Evolutionary conservation across 2,888 invertebrate species (phyloP).

Genomic region (Polydrusus cervinus): DNA sequence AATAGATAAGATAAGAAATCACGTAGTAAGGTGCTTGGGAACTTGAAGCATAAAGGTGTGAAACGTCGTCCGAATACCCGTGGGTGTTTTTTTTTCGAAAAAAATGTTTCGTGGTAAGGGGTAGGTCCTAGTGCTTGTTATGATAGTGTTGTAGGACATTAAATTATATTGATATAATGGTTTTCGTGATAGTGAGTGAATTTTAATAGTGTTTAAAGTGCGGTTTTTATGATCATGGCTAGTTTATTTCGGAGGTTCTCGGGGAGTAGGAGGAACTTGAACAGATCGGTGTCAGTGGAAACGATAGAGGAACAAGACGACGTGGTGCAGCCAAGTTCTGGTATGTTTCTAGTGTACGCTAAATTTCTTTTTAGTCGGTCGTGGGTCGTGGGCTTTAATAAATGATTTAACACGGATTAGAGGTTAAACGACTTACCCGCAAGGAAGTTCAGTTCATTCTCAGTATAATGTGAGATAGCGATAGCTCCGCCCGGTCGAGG

Average conservation of each 20-base stretch:
- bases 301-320: constrained; percentile 50
- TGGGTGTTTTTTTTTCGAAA: constrained; percentile 1
- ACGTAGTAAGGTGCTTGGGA: constrained; percentile 39
- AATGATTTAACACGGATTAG: no score
- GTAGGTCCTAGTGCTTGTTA: not conserved
- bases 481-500: no score
- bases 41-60: constrained; percentile 46
- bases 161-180: not conserved
- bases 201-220: not conserved
- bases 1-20: constrained; percentile 53
- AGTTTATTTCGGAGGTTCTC: constrained; percentile 58
- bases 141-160: not conserved
- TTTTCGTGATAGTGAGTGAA: constrained; percentile 25
- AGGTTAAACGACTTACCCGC: no score
- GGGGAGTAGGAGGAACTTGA: constrained; percentile 56
- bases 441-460: no score
- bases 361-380: no score
- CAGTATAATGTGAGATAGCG: no score
- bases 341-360: constrained; percentile 8
- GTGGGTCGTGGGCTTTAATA: no score
- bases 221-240: constrained; percentile 51
- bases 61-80: not conserved
- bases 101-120: not conserved
- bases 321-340: not conserved
- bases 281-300: constrained; percentile 54